phyloP scores from a whole-genome alignment of 2,113 vertebrate genomes.

The Hyperopisus bebe region DNA sequence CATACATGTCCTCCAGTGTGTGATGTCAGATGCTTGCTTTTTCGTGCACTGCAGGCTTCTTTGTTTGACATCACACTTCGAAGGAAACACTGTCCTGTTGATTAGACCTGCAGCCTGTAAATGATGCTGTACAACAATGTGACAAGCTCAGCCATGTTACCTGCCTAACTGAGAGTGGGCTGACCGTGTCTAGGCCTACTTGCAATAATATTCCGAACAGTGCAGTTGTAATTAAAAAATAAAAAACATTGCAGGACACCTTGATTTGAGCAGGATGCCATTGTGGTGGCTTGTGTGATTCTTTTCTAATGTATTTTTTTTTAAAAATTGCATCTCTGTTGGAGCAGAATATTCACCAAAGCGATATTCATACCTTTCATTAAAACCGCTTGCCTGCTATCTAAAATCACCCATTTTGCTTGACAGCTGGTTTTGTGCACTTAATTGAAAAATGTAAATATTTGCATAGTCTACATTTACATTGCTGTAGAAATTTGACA shows the following conservation, averaged over 20 bases:
- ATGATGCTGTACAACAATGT: not conserved
- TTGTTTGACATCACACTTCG: not conserved
- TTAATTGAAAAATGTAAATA: conserved; percentile 15
- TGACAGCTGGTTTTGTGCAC: not conserved
- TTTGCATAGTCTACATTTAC: not conserved
- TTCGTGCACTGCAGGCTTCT: not conserved
- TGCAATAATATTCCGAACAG: not conserved
- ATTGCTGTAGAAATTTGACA: not conserved
- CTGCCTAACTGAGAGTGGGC: not conserved
- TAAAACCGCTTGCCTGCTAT: not conserved
- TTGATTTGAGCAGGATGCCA: not conserved
- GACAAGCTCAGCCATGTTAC: not conserved
- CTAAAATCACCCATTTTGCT: not conserved
- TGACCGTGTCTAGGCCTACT: not conserved
- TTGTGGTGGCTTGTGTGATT: not conserved
- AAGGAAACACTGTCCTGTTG: not conserved
- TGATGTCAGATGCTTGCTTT: not conserved
- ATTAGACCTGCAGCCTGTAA: not conserved
- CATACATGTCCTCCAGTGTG: not conserved
- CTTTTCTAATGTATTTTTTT: not conserved
- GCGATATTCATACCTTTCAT: not conserved
- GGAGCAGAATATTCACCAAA: not conserved
- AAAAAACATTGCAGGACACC: not conserved
- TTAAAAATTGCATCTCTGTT: not conserved
- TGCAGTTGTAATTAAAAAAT: not conserved